Evolutionary conservation across 1,140 invertebrate genomes (phyloP).

Genomic region (Oppia nitens): DNA sequence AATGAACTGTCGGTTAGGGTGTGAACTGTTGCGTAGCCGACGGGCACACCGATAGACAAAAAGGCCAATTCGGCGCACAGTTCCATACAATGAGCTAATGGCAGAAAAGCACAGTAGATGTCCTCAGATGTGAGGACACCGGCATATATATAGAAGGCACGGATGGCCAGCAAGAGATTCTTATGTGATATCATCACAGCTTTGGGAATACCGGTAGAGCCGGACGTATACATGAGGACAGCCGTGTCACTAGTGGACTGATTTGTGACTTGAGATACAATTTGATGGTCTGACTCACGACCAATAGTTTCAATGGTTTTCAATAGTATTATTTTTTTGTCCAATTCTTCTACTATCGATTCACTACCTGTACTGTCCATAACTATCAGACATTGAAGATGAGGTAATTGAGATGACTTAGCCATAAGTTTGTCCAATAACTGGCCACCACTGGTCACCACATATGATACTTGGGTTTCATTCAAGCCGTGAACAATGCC

Average conservation of each 20-base stretch:
- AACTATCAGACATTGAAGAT: neutral
- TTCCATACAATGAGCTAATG: slow-evolving; percentile 26
- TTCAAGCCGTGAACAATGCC: slow-evolving; percentile 88
- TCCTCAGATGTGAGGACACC: neutral
- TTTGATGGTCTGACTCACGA: neutral
- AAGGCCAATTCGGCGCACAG: slow-evolving; percentile 19
- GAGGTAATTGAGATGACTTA: too few species aligned
- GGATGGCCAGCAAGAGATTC: slow-evolving; percentile 73
- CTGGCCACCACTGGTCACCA: slow-evolving; percentile 50
- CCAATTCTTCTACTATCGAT: neutral
- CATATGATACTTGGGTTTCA: slow-evolving; percentile 67
- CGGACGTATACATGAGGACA: slow-evolving; percentile 91
- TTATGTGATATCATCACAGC: slow-evolving; percentile 52
- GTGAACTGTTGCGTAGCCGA: slow-evolving; percentile 25
- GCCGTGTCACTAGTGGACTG: slow-evolving; percentile 46
- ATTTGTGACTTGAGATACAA: too few species aligned
- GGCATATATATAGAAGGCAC: slow-evolving; percentile 46
- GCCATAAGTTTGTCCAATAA: slow-evolving; percentile 45
- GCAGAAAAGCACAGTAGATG: slow-evolving; percentile 19
- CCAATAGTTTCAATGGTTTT: neutral
- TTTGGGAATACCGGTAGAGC: slow-evolving; percentile 78
- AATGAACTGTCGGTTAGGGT: slow-evolving; percentile 24
- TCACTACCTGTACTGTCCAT: neutral
- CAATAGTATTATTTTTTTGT: neutral
- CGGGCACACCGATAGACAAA: slow-evolving; percentile 22